A percentile compares a stretch with the other conserved stretches of the same genome.
phyloP scores from a whole-genome alignment of 2,797 vertebrate species.

The Phrynocephalus forsythii region DNA sequence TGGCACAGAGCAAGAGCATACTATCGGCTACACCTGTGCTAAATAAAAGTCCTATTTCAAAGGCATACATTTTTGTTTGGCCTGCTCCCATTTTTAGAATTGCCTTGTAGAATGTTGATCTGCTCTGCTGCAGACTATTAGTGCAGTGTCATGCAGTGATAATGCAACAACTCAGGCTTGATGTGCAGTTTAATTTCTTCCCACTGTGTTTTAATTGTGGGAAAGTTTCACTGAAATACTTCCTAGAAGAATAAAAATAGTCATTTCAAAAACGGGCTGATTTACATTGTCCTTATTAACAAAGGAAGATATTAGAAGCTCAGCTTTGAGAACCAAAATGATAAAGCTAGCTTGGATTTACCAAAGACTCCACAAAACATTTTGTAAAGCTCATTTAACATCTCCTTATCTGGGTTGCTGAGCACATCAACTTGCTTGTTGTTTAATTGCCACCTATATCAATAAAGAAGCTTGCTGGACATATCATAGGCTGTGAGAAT shows the following conservation, averaged over 20 bases:
- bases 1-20: too few relatives aligned
- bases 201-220: neutral
- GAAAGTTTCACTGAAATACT: neutral
- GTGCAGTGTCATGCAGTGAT: too few relatives aligned
- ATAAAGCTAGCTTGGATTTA: neutral
- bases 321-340: neutral
- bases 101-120: too few relatives aligned
- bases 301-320: constrained; percentile 6
- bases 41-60: too few relatives aligned
- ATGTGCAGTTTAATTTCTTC: too few relatives aligned
- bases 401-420: neutral
- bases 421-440: constrained; percentile 34
- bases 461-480: constrained; percentile 3
- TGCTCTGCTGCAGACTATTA: too few relatives aligned
- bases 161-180: too few relatives aligned
- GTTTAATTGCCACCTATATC: constrained; percentile 6
- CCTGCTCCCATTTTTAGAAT: too few relatives aligned
- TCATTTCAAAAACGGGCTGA: constrained; percentile 27
- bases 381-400: constrained; percentile 25
- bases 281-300: neutral
- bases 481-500: neutral
- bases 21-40: too few relatives aligned
- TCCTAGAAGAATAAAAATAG: neutral
- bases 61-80: too few relatives aligned
- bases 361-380: constrained; percentile 9